Conservation (phyloP, 2,888 invertebrate species). For the Crossocerus cetratus region DNA sequence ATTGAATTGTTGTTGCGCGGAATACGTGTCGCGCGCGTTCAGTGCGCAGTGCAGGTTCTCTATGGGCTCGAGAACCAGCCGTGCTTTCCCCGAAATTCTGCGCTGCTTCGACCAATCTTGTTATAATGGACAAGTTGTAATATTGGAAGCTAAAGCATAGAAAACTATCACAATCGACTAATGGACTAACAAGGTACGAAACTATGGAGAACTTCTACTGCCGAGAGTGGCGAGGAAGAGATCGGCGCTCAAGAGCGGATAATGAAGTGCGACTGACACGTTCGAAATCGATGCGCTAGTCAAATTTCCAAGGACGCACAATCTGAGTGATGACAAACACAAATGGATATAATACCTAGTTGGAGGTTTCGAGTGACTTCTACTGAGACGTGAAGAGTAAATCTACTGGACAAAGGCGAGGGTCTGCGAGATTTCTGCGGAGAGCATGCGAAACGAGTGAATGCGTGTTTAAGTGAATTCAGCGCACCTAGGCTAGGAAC, state of each 20-base stretch:
- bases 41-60: too few relatives aligned
- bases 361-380: constrained; percentile 25
- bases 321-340: constrained; percentile 53
- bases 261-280: constrained; percentile 43
- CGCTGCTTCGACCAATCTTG: background rate
- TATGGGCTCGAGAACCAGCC: background rate
- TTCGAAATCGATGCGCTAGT: constrained; percentile 64
- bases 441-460: constrained; percentile 39
- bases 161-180: too few relatives aligned
- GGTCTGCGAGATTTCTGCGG: constrained; percentile 25
- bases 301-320: constrained; percentile 67
- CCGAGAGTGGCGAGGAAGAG: too few relatives aligned
- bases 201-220: too few relatives aligned
- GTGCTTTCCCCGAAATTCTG: background rate
- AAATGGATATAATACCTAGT: constrained; percentile 30
- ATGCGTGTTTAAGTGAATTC: constrained; percentile 32
- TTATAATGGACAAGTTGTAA: too few relatives aligned
- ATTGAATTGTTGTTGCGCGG: constrained; percentile 22
- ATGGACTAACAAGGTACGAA: too few relatives aligned
- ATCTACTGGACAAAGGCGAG: constrained; percentile 14
- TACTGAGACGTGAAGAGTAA: constrained; percentile 15
- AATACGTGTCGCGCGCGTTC: constrained; percentile 9
- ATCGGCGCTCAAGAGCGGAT: constrained; percentile 5
- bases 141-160: too few relatives aligned
- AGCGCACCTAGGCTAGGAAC: constrained; percentile 42